A percentile compares a stretch with the other conserved stretches of the same genome.
Evolutionary conservation across 2,113 vertebrate genomes (phyloP).

Genomic region (Esox niger): DNA sequence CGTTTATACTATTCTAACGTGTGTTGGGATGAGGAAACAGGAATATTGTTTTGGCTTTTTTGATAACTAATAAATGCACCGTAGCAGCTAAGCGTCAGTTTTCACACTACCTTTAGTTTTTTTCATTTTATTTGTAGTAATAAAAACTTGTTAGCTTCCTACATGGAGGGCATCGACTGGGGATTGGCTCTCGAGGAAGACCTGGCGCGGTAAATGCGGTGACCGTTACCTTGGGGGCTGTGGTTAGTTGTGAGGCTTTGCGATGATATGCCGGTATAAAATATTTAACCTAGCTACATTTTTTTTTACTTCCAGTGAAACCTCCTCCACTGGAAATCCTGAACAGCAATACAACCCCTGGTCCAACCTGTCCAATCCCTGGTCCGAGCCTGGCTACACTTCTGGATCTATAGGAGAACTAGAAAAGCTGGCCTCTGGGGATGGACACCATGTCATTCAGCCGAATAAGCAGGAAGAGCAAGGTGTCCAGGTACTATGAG

Average conservation of each 20-base stretch:
- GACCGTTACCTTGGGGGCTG: neutral
- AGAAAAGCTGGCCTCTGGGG: neutral
- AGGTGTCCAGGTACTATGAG: neutral
- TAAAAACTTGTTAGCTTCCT: neutral
- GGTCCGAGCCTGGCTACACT: neutral
- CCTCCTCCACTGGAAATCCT: too few relatives aligned
- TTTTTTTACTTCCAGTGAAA: too few relatives aligned
- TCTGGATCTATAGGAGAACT: neutral
- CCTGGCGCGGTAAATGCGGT: neutral
- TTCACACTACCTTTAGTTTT: neutral
- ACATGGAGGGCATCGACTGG: constrained; percentile 3
- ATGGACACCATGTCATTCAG: neutral
- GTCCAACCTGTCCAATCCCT: neutral
- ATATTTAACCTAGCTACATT: too few relatives aligned
- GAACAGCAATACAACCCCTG: neutral
- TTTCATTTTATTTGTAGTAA: neutral
- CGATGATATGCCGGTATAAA: too few relatives aligned
- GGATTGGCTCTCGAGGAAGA: neutral
- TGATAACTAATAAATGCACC: too few relatives aligned
- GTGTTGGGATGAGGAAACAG: too few relatives aligned
- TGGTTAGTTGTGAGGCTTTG: too few relatives aligned
- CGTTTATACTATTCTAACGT: too few relatives aligned
- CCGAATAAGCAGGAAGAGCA: neutral
- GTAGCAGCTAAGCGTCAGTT: neutral
- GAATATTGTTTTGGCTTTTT: too few relatives aligned